Base-by-base conservation (phyloP, 2,113 vertebrate genomes). In the Oceanodroma tethys region DNA sequence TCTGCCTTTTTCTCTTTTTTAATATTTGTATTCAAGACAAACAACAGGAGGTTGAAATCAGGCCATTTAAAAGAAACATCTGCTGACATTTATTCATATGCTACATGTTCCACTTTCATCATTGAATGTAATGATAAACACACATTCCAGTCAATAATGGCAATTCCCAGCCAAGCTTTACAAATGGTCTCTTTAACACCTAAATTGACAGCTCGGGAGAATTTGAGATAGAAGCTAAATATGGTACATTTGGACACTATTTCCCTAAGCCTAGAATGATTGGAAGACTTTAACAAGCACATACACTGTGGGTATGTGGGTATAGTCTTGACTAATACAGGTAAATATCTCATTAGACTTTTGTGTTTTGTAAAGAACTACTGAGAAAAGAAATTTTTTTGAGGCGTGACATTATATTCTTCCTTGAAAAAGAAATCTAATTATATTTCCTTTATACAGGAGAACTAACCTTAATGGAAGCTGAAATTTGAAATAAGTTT, bases 11-110 rank as follows among this genome's bases (percentile, higher is more conserved):
- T 98, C 97, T 97, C 97, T 98, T 97, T 98, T 98, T 98, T 98
- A 98, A 98, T 98, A 98, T 98, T 98, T 98, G 98, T 98, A 98
- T 98, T 98, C 98, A 98, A 98, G 98, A 98, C 98, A 98, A 98
- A 98, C 98, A 98, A 98, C 98, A 98, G 98, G 98, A 98, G 98
- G 98, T 98, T 98, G 98, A 98, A 98, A 98, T 98, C 98, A 98
- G 98, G 98, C 98, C 98, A 98, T 98, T 98, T 98, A 98, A 98
- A 98, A 98, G 98, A 98, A 98, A 98, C 98, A 98, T 98, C 98
- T 98, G 98, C 98, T 98, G 98, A 98, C 98, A 98, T 98, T 98
- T 98, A 98, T 98, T 98, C 98, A 98, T 98, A 98, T 98, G 98
- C 98, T 98, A 97, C 98, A 98, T 97, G 98, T 98, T 98, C 98